Evolutionary conservation across 2,113 vertebrate genomes (phyloP), one percentile per base, ranked within the genome.

Genomic region (Pangasianodon gigas): DNA sequence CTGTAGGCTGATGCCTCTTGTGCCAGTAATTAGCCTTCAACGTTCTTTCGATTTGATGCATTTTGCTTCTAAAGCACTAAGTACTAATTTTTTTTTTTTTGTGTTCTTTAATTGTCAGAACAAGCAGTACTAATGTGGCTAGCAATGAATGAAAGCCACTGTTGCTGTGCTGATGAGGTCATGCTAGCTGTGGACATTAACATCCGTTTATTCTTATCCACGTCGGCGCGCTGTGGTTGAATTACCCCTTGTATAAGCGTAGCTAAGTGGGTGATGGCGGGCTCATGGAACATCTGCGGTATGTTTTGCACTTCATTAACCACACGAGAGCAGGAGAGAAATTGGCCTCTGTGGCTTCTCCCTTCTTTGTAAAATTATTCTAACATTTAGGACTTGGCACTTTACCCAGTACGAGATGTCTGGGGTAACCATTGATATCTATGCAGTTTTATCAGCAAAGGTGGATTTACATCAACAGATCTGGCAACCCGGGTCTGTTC

Each of bases 1-100:
- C 90, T 90, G 54, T 89, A 91, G 48, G 62, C 18, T 10, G 48
- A 58, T 75, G 9, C 85, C 87, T 75, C 58, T 85, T 84, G 94
- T 95, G 94, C 93, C 95, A 95, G 95, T 94, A 21, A 77, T 87
- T 89, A 90, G 88, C 84, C 84, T 85, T 67, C 80, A 41, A 6
- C 46, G 37, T 37, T 80, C 24, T 62, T 69, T 84, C 29, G 26
- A 87, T 86, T 86, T 67, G n/a, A 82, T 71, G 62, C 24, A 37
- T 88, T 87, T 88, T 48, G 21, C 19, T 80, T 69, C 77, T 52
- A 86, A 86, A 83, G 90, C 54, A 69, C 56, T 48, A n/a, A 85
- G 4, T 32, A 60, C 71, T 58, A 48, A n/a, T 71, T 77, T 54
- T 65, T 48, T 56, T 60, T 82, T 62, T 87, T 26, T 46, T 48